Base-by-base conservation (phyloP, 1,140 invertebrate genomes). In the Metaphire vulgaris region DNA sequence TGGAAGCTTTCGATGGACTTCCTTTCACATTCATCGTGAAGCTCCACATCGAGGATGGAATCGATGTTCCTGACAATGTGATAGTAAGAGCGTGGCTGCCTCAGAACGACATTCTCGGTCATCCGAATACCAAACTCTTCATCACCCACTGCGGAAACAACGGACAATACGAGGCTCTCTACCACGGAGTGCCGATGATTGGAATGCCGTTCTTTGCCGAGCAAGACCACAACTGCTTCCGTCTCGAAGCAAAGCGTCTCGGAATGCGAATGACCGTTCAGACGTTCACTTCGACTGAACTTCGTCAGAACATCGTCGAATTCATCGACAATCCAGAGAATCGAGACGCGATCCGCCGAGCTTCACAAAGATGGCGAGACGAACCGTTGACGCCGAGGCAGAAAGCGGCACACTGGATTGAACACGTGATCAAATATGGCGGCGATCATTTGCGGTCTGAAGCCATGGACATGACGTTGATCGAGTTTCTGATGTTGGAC, bases 231-330 rank as follows among this genome's bases (percentile, higher is more conserved):
- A 89, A 89, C 78, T 67, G 85, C 16, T 81, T 83, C 21, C 77
- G 83, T 79, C 84, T 84, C 67, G 86, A 78, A 33, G 84, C 79
- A 28, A 84, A 81, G 74, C 91, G 91, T 1, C 90, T 91, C 80
- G 89, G 33, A 33, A 64, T 74, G 28, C 14, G 26, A n/a, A 41
- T 74, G 64, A 21, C 41, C 30, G n/a, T 41, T 1, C 1, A 1
- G 2, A 28, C 28, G 2, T 41, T 66, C 33, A 6, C 33, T 12
- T 33, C 33, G 0, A 41, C 34, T 6, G 28, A 64, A 26, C 15
- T 74, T 26, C n/a, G 29, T 26, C 14, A 64, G 1, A 41, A 28
- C 26, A 74, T 64, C 64, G n/a, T 12, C 14, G 26, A 69, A 26
- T 14, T 74, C 0, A 30, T 33, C 1, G 14, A 29, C 2, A 33